These are phyloP conservation scores for Aricia agestis DNA, from an alignment of 1,140 invertebrate genomes.

Conservation along the genomic window DNA sequence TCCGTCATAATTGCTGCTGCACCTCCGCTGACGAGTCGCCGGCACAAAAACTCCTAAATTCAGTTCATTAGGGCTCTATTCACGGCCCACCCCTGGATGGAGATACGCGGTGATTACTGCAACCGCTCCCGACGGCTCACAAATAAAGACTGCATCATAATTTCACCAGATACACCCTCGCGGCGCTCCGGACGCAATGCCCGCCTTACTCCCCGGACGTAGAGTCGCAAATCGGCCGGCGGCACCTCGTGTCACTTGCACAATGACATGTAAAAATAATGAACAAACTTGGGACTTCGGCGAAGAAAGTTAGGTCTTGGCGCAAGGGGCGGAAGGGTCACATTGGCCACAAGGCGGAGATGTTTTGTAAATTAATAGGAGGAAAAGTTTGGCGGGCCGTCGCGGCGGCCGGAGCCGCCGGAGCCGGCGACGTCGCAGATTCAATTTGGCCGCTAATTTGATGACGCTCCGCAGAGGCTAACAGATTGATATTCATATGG, in stretches of 20 bases:
- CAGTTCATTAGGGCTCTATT: conserved; percentile 76
- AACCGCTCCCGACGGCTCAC: conserved; percentile 75
- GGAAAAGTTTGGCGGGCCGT: conserved; percentile 71
- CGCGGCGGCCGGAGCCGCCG: conserved; percentile 21
- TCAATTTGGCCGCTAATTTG: conserved; percentile 75
- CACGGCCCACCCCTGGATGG: conserved; percentile 71
- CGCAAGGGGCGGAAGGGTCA: conserved; percentile 38
- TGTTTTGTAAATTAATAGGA: conserved; percentile 75
- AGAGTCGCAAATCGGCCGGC: conserved; percentile 47
- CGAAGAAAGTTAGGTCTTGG: conserved; percentile 55
- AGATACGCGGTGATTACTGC: conserved; percentile 76
- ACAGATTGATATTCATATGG: conserved; percentile 76
- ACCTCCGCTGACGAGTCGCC: conserved; percentile 70
- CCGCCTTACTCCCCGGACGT: conserved; percentile 45
- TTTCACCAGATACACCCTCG: conserved; percentile 72
- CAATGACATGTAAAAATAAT: conserved; percentile 77
- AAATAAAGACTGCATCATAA: conserved; percentile 77
- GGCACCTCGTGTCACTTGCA: conserved; percentile 61
- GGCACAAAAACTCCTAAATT: conserved; percentile 75
- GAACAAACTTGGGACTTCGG: conserved; percentile 63
- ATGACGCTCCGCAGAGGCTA: conserved; percentile 67
- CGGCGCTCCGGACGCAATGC: conserved; percentile 42
- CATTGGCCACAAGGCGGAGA: conserved; percentile 55
- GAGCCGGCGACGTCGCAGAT: conserved; percentile 68
- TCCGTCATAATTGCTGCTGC: conserved; percentile 71